Evolutionary conservation across 1,140 invertebrate genomes (phyloP).

Genomic region (Drosophila pandora): DNA sequence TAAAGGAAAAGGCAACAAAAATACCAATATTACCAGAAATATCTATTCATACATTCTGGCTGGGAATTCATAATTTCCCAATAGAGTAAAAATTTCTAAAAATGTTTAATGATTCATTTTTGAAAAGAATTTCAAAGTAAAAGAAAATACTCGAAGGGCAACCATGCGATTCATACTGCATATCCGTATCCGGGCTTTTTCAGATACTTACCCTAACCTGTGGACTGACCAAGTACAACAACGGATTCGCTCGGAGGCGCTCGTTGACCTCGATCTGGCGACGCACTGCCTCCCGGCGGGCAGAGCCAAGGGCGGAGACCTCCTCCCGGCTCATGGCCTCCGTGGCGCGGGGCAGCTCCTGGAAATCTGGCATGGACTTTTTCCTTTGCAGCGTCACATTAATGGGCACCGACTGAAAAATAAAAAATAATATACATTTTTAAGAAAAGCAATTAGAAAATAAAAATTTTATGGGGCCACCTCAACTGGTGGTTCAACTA

Average conservation of each 20-base stretch:
- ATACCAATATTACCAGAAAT: not conserved
- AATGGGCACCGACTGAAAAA: conserved; percentile 88
- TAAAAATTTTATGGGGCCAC: conserved; percentile 59
- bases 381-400: conserved; percentile 92
- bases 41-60: too few relatives aligned
- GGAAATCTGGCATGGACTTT: conserved; percentile 97
- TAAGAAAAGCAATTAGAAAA: not conserved
- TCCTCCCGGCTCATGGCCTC: conserved; percentile 96
- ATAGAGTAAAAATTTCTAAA: too few relatives aligned
- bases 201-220: conserved; percentile 94
- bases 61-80: too few relatives aligned
- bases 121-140: too few relatives aligned
- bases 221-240: conserved; percentile 97
- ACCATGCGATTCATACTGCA: not conserved
- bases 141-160: not conserved
- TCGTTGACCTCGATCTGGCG: conserved; percentile 96
- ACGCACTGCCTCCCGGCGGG: conserved; percentile 96
- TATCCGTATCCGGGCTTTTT: not conserved
- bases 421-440: not conserved
- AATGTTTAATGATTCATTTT: too few relatives aligned
- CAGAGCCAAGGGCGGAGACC: conserved; percentile 95
- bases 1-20: too few relatives aligned
- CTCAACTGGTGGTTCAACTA: conserved; percentile 92
- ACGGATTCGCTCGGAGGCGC: conserved; percentile 95
- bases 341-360: conserved; percentile 89